Evolutionary conservation across 2,113 vertebrate genomes (phyloP).

Genomic region (Hypocryptadius cinnamomeus): DNA sequence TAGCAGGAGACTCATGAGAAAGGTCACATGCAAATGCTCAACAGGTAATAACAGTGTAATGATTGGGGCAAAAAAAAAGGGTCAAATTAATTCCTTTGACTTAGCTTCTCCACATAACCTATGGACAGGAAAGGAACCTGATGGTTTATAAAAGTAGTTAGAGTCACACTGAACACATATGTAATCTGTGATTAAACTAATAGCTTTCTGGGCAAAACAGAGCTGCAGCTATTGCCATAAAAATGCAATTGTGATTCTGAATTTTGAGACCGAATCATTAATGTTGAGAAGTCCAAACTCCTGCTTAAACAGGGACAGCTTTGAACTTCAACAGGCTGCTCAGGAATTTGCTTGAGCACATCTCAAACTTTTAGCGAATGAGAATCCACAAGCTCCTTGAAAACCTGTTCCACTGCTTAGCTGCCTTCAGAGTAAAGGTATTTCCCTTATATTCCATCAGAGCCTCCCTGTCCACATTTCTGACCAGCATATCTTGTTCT

Average conservation of each 20-base stretch:
- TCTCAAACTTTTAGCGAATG: neutral
- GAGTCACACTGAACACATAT: neutral
- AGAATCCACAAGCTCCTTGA: neutral
- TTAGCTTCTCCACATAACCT: neutral
- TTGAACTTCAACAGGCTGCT: neutral
- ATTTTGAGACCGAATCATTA: accelerated
- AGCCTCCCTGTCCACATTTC: neutral
- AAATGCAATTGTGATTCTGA: neutral
- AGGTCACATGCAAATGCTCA: accelerated
- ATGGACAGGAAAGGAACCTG: neutral
- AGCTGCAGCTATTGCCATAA: neutral
- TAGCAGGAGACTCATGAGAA: neutral
- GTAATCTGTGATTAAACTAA: neutral
- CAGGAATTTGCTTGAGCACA: neutral
- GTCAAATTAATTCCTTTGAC: neutral
- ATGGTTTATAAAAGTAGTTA: neutral
- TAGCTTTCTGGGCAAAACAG: neutral
- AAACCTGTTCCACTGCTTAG: neutral
- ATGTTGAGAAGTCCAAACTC: neutral
- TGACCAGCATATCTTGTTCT: neutral
- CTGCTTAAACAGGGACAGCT: neutral
- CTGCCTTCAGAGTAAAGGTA: neutral
- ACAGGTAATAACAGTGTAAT: neutral
- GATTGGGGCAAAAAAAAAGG: accelerated
- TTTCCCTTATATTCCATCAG: neutral